phyloP scores from a whole-genome alignment of 2,797 vertebrate species.

The Gallirallus australis region DNA sequence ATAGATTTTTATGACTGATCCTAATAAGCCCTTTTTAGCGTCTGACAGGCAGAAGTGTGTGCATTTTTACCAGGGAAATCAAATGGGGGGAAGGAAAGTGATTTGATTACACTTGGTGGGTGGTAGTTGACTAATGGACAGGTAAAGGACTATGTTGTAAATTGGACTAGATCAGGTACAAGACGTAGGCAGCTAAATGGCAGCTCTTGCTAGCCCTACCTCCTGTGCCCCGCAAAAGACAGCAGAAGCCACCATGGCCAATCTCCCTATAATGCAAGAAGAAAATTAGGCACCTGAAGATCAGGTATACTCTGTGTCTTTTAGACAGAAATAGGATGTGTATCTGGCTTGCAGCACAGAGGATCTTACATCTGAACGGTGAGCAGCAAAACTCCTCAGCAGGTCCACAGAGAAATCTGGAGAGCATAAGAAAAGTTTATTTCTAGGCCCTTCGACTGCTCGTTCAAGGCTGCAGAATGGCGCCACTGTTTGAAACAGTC shows the following conservation, averaged over 20 bases:
- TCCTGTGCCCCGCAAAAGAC: neutral
- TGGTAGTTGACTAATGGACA: neutral
- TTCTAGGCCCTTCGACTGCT: neutral
- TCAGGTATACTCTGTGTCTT: no score
- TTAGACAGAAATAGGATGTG: neutral
- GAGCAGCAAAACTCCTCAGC: neutral
- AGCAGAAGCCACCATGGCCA: neutral
- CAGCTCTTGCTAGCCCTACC: neutral
- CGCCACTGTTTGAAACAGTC: neutral
- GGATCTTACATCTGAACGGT: neutral
- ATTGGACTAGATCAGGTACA: neutral
- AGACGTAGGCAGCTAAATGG: neutral
- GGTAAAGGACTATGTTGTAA: neutral
- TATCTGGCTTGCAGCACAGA: neutral
- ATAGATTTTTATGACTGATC: neutral
- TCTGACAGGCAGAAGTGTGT: neutral
- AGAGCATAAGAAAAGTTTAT: neutral
- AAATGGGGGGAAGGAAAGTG: neutral
- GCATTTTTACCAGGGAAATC: neutral
- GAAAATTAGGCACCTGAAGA: neutral
- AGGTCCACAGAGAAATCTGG: neutral
- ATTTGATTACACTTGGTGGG: neutral
- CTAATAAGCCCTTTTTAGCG: neutral
- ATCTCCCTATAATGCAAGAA: fast-evolving
- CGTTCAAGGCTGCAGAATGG: neutral